Percentiles rank a stretch among this genome's conserved stretches.
phyloP scores from a whole-genome alignment of 2,113 vertebrate species.

The Neolamprologus ventralis region DNA sequence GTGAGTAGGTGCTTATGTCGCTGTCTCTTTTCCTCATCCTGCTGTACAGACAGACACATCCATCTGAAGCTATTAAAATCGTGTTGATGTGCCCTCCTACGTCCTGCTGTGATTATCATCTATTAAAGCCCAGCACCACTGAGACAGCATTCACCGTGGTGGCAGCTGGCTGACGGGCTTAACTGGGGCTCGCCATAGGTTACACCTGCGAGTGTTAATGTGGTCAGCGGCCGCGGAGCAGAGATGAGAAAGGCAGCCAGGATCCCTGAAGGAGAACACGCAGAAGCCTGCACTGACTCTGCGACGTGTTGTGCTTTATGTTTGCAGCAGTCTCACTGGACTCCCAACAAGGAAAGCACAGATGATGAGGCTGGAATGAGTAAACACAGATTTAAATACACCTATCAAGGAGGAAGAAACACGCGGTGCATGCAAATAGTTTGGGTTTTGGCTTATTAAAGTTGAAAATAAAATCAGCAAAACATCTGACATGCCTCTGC shows the following conservation, averaged over 20 bases:
- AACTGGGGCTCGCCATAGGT: conserved; percentile 15
- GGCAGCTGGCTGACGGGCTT: conserved; percentile 25
- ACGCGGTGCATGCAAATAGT: not conserved
- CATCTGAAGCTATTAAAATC: conserved; percentile 48
- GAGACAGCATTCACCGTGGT: conserved; percentile 1
- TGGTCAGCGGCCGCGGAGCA: not conserved
- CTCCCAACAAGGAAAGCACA: not conserved
- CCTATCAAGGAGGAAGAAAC: not conserved
- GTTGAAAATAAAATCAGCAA: not conserved
- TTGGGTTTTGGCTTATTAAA: not conserved
- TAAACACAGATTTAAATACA: conserved; percentile 17
- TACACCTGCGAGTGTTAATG: conserved; percentile 36
- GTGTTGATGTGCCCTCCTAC: conserved; percentile 14
- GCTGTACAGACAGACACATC: conserved; percentile 23
- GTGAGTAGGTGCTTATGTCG: conserved; percentile 25
- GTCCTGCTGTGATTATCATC: conserved; percentile 48
- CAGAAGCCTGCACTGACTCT: not conserved
- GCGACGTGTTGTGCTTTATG: conserved; percentile 2
- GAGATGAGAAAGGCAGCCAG: not conserved
- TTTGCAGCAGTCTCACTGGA: not conserved
- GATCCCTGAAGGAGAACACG: not conserved
- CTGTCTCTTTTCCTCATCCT: conserved; percentile 3
- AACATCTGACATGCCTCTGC: not conserved
- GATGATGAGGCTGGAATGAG: conserved; percentile 7
- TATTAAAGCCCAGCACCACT: conserved; percentile 32